Base-by-base conservation (phyloP, 2,113 vertebrate genomes). In the Tetrax tetrax region DNA sequence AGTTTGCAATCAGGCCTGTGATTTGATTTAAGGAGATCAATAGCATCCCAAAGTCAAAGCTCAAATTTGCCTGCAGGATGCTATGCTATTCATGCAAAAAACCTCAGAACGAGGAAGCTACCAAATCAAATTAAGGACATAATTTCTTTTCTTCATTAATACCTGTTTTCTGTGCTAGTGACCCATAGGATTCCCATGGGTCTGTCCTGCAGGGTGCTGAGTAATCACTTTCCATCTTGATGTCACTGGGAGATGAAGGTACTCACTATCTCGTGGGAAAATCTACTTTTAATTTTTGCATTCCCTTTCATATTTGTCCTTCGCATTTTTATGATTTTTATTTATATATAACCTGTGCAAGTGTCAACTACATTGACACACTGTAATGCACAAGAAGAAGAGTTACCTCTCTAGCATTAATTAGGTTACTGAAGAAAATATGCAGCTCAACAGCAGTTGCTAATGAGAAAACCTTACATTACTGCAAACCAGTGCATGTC, bases 361-460 rank as follows among this genome's bases (percentile, higher is more conserved):
- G 17, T 70, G 8, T 70, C 24, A 71, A 53, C 91, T 81, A 33
- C 69, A 43, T 1, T 93, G 76, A 57, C 35, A 72, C 64, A 35
- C 3, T 27, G 48, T 48, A 90, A 77, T 65, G 53, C 45, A 54
- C 75, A 53, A 76, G 87, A 80, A 95, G 86, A 91, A 93, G 95
- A 83, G 33, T 57, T 94, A 85, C 56, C 28, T 69, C 85, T 92
- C 63, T 21, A 59, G 78, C 85, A 84, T 94, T 95, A 96, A 97
- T 96, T 97, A 95, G 64, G 53, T 51, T 79, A 65, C 66, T 65
- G 76, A 95, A 65, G 83, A 96, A 97, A 97, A 93, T 25, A 75
- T 43, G 78, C 94, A 92, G 75, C 54, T 91, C 17, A 69, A 89
- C 60, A 91, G 91, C 90, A 98, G 79, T 85, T 95, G 72, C 53